Base-by-base conservation (phyloP, 2,113 vertebrate genomes). In the Leuciscus idus region DNA sequence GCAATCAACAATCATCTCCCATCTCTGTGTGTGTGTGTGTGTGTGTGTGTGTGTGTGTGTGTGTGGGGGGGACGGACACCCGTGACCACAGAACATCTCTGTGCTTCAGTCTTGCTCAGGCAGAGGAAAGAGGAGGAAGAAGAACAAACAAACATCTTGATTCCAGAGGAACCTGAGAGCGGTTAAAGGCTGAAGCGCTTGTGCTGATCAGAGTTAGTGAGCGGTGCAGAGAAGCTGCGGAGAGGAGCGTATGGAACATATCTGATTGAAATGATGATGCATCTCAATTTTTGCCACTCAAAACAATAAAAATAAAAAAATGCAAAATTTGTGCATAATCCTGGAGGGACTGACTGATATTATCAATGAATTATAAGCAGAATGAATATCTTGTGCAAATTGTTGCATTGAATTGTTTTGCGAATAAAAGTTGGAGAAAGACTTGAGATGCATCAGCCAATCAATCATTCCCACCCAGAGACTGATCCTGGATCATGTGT, bases 141-240 rank as follows among this genome's bases (percentile, higher is more conserved):
- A 55, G 28, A 4, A 21, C 13, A 36, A 6, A 13, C 50, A 33
- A 26, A 30, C 13, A 57, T 70, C 57, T 33, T 26, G 72, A 39
- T 64, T 23, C 4, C 21, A 23, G 3, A 70, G 28, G 57, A 75
- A 52, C 64, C 72, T 43, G 26, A 77, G 80, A 80, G 57, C 39
- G 19, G 52, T 83, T 78, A 83, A 55, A 26, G 36, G 74, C 72
- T 11, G 62, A 74, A 84, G 85, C 75, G 2, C 1, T 57, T 39
- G 28, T 8, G 36, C 36, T 13, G 83, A 85, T 52, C 26, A 62
- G 55, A 43, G 43, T 84, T 74, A 88, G 75, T 23, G 39, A 30
- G 52, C 28, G 2, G 68, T 21, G 75, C 82, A 72, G 21, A 55
- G 62, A 55, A 80, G 66, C 74, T 21, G 64, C 17, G 36, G n/a